Conservation (phyloP, 1,140 invertebrate species). For the Orussus abietinus region DNA sequence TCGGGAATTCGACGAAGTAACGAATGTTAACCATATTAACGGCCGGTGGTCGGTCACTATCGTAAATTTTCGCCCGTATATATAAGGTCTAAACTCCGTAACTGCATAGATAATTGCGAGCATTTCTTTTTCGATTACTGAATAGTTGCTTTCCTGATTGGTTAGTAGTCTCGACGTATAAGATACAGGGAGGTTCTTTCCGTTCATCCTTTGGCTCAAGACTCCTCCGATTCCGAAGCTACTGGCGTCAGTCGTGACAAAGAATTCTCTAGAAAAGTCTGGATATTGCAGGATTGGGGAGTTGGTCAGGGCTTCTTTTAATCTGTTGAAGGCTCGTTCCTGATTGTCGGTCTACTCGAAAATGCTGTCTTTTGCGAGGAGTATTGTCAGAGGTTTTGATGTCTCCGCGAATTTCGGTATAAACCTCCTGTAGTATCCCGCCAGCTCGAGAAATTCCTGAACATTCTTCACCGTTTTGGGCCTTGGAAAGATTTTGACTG, state of each 20-base stretch:
- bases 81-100: slow-evolving; percentile 50
- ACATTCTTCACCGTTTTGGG: slow-evolving; percentile 27
- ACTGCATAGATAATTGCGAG: slow-evolving; percentile 47
- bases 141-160: slow-evolving; percentile 37
- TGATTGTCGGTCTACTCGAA: slow-evolving; percentile 27
- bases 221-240: slow-evolving; percentile 25
- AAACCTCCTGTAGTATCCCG: slow-evolving; percentile 39
- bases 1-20: slow-evolving; percentile 39
- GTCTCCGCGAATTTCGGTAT: slow-evolving; percentile 37
- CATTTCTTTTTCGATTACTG: slow-evolving; percentile 43
- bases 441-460: slow-evolving; percentile 31
- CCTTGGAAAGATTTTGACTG: slow-evolving; percentile 24
- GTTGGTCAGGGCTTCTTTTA: slow-evolving; percentile 15
- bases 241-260: slow-evolving; percentile 28
- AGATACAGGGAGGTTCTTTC: slow-evolving; percentile 26
- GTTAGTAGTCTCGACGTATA: slow-evolving; percentile 24
- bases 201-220: slow-evolving; percentile 13
- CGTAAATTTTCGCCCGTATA: slow-evolving; percentile 49
- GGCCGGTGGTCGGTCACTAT: slow-evolving; percentile 54
- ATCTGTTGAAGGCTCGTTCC: slow-evolving; percentile 19
- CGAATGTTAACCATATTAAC: slow-evolving; percentile 49
- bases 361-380: slow-evolving; percentile 36
- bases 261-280: slow-evolving; percentile 26
- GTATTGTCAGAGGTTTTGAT: slow-evolving; percentile 34
- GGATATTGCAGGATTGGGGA: slow-evolving; percentile 29